These are phyloP conservation scores for Ptiloglossa arizonensis DNA, from an alignment of 1,140 invertebrate genomes.

Conservation along the genomic window DNA sequence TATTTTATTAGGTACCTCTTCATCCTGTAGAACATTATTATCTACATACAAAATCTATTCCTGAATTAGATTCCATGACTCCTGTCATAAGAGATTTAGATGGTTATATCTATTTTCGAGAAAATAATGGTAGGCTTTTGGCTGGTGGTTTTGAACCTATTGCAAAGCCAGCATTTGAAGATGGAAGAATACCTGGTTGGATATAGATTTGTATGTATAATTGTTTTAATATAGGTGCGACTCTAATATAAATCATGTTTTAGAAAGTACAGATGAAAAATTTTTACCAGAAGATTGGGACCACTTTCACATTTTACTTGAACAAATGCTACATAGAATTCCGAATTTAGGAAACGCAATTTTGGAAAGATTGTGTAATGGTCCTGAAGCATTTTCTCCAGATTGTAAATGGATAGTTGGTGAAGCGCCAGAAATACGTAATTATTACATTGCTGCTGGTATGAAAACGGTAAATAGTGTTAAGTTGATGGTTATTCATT, in stretches of 20 bases:
- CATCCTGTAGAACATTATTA: conserved; percentile 97
- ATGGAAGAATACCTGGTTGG: conserved; percentile 85
- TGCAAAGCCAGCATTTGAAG: conserved; percentile 94
- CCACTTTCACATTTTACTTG: conserved; percentile 94
- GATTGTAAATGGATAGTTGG: conserved; percentile 96
- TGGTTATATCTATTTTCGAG: conserved; percentile 93
- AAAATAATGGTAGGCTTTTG: conserved; percentile 90
- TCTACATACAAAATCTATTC: conserved; percentile 91
- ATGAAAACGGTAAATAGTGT: conserved; percentile 90
- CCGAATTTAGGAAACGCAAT: conserved; percentile 88
- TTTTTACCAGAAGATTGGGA: conserved; percentile 95
- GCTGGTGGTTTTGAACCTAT: conserved; percentile 93
- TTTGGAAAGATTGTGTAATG: conserved; percentile 91
- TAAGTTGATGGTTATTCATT: not conserved
- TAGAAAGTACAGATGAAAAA: conserved; percentile 82
- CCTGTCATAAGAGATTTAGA: conserved; percentile 96
- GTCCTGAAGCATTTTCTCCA: conserved; percentile 96
- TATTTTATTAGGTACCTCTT: conserved; percentile 85
- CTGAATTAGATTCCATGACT: conserved; percentile 86
- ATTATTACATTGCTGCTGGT: conserved; percentile 97
- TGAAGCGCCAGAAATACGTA: conserved; percentile 95
- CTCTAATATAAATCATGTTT: conserved; percentile 50
- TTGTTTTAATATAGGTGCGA: not conserved
- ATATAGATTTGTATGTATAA: conserved; percentile 38
- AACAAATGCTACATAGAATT: conserved; percentile 92